A percentile compares a stretch with the other conserved stretches of the same genome.
phyloP scores from a whole-genome alignment of 2,888 invertebrate species.

The Meliscaeva auricollis region DNA sequence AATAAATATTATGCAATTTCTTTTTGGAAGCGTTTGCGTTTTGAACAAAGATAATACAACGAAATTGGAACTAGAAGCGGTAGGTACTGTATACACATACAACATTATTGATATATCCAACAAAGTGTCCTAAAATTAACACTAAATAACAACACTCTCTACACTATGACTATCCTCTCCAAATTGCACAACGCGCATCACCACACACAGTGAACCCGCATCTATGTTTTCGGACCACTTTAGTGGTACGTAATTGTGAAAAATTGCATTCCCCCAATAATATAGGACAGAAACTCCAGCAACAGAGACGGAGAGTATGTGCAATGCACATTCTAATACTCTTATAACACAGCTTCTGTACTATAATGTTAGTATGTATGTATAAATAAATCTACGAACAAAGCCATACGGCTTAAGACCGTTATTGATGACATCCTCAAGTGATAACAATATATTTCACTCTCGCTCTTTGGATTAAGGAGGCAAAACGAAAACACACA shows the following conservation, averaged over 20 bases:
- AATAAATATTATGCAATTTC: no score
- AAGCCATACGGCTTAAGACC: slow-evolving; percentile 66
- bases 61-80: no score
- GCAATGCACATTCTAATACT: slow-evolving; percentile 35
- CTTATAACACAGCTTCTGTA: slow-evolving; percentile 19
- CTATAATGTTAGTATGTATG: neutral
- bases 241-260: slow-evolving; percentile 61
- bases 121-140: slow-evolving; percentile 13
- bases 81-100: no score
- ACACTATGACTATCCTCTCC: neutral
- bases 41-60: no score
- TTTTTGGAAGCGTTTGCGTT: no score
- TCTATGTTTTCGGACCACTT: slow-evolving; percentile 43
- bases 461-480: slow-evolving; percentile 32
- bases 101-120: no score
- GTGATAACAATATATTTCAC: slow-evolving; percentile 73
- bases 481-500: slow-evolving; percentile 4
- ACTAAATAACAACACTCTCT: slow-evolving; percentile 18
- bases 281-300: slow-evolving; percentile 37
- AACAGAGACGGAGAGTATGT: slow-evolving; percentile 29
- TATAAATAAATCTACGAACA: slow-evolving; percentile 41
- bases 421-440: slow-evolving; percentile 74
- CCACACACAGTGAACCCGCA: slow-evolving; percentile 60
- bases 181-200: slow-evolving; percentile 4
- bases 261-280: slow-evolving; percentile 62